Base-by-base conservation (phyloP, 2,797 vertebrate genomes). In the Australoheros facetus region DNA sequence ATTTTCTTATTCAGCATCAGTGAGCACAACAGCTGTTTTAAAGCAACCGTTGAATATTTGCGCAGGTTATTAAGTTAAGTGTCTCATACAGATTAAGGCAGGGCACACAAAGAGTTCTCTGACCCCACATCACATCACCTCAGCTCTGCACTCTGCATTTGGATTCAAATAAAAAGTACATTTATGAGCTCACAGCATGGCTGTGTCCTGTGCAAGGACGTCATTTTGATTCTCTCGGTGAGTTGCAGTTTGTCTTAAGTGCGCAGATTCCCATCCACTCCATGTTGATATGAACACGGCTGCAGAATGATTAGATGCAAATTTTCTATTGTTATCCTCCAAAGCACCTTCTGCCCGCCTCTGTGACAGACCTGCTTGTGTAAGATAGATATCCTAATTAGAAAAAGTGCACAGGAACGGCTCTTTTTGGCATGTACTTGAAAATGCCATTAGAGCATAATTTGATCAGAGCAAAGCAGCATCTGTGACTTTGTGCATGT, bases 21-120 rank as follows among this genome's bases (percentile, higher is more conserved):
- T 39, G 19, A 71, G 64, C 79, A n/a, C 8, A 69, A 14, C 4
- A 1, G 28, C 56, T 37, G 30, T 66, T 39, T 76, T 74, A 58
- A 81, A 83, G 74, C 80, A 76, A 42, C 34, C 59, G 60, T 58
- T 87, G 78, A 85, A 88, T 92, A 92, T 91, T 86, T 66, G 88
- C 83, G 57, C 3, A 1, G 30, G 42, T 82, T 76, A 81, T 82
- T 73, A 69, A 70, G 55, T 56, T 30, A 77, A 80, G 81, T 23
- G 66, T 80, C 71, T 72, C 69, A 70, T 70, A 75, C 37, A 77
- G 80, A 90, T 71, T 54, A 83, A 69, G 12, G 69, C 59, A 48
- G 57, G 21, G 53, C 45, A 73, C 66, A 39, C 73, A 32, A 77
- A 60, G 75, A 45, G 32, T 23, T 53, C 3, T 34, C 66, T 77